Conservation (phyloP, 2,888 invertebrate genomes). For the Eledone cirrhosa region DNA sequence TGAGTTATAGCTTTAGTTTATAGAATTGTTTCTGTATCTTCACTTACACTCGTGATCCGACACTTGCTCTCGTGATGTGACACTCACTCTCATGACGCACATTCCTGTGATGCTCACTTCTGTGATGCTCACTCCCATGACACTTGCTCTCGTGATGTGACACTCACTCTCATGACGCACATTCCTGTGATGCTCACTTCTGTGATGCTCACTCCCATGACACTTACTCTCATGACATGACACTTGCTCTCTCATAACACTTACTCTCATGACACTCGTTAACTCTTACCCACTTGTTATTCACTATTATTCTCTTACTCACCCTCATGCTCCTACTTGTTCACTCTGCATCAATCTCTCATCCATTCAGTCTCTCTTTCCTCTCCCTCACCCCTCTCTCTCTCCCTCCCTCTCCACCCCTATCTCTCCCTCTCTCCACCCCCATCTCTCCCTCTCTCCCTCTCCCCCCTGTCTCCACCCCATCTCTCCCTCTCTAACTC, state of each 20-base stretch:
- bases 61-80: too few relatives aligned
- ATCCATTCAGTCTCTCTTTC: neutral
- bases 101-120: too few relatives aligned
- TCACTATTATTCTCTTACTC: constrained; percentile 12
- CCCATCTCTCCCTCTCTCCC: neutral
- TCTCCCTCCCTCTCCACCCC: neutral
- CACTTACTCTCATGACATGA: too few relatives aligned
- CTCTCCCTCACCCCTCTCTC: neutral
- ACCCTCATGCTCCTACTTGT: neutral
- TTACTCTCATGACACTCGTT: neutral
- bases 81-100: too few relatives aligned
- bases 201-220: too few relatives aligned
- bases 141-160: too few relatives aligned
- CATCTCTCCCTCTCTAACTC: neutral
- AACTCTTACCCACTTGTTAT: neutral
- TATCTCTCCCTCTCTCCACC: neutral
- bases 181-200: too few relatives aligned
- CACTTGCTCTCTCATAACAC: neutral
- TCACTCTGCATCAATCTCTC: neutral
- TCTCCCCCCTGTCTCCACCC: neutral
- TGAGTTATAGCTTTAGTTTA: too few relatives aligned
- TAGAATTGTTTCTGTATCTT: too few relatives aligned
- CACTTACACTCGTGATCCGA: too few relatives aligned
- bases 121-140: too few relatives aligned
- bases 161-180: too few relatives aligned